Evolutionary conservation across 1,140 invertebrate genomes (phyloP).

Genomic region (Matsumurasca onukii): DNA sequence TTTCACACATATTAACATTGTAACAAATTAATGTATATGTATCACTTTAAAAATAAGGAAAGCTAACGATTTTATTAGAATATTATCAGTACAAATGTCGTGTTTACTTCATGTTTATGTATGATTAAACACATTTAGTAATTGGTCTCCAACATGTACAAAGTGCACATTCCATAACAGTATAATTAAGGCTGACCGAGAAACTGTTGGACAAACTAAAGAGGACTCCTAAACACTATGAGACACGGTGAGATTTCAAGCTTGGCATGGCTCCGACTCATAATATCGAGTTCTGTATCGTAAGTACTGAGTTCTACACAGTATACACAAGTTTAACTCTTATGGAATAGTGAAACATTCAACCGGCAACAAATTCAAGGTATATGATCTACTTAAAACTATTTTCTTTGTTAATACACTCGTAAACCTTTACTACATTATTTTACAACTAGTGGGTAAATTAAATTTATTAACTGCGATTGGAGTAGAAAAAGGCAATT

Average conservation of each 20-base stretch:
- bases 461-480: constrained; percentile 8
- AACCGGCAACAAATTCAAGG: constrained; percentile 9
- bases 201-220: not conserved
- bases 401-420: not conserved
- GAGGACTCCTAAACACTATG: not conserved
- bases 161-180: constrained; percentile 21
- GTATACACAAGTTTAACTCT: constrained; percentile 16
- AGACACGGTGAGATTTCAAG: too few species aligned
- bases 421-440: not conserved
- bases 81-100: constrained; percentile 20
- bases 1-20: constrained; percentile 7
- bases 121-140: constrained; percentile 20
- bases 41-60: not conserved
- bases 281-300: not conserved
- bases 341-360: constrained; percentile 10
- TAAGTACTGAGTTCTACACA: constrained; percentile 6
- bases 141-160: constrained; percentile 23
- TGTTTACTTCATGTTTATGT: constrained; percentile 7
- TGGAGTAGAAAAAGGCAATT: constrained; percentile 9
- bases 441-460: constrained; percentile 19
- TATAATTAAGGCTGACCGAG: constrained; percentile 19
- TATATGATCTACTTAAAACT: constrained; percentile 14
- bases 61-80: not conserved
- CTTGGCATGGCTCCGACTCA: not conserved
- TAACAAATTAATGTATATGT: constrained; percentile 1